A percentile compares a stretch with the other conserved stretches of the same genome.
These are phyloP conservation scores for Glossophaga mutica DNA, from an alignment of 2,797 vertebrate species.

Conservation along the genomic window DNA sequence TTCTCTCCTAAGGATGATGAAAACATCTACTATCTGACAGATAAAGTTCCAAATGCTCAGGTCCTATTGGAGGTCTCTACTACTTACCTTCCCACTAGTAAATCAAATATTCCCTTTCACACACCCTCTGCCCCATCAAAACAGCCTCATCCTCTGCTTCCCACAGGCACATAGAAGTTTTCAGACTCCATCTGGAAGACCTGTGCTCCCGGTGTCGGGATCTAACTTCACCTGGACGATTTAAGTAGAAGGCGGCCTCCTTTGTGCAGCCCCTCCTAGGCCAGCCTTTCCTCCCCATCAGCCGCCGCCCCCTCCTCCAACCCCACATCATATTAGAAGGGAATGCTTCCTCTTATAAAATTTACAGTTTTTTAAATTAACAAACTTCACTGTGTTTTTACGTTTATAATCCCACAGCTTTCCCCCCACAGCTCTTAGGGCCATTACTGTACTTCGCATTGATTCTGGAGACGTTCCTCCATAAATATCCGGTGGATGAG, in stretches of 20 bases:
- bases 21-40: neutral
- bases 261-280: neutral
- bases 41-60: neutral
- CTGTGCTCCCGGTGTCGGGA: neutral
- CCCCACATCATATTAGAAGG: neutral
- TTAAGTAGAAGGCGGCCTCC: neutral
- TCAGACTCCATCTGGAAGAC: neutral
- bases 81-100: neutral
- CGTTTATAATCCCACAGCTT: constrained; percentile 22
- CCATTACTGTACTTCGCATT: constrained; percentile 50
- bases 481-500: constrained; percentile 60
- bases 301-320: neutral
- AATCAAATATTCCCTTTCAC: neutral
- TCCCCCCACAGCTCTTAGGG: neutral
- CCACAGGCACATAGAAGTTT: neutral
- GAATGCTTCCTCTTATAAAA: neutral
- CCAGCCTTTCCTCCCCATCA: neutral
- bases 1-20: neutral
- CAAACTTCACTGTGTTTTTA: constrained; percentile 25
- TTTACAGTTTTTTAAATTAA: constrained; percentile 56
- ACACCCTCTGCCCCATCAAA: neutral
- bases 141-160: neutral
- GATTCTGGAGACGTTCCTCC: constrained; percentile 41
- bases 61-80: neutral
- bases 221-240: neutral